Conservation (phyloP, 1,140 invertebrate genomes). For the Dendrolimus punctatus region DNA sequence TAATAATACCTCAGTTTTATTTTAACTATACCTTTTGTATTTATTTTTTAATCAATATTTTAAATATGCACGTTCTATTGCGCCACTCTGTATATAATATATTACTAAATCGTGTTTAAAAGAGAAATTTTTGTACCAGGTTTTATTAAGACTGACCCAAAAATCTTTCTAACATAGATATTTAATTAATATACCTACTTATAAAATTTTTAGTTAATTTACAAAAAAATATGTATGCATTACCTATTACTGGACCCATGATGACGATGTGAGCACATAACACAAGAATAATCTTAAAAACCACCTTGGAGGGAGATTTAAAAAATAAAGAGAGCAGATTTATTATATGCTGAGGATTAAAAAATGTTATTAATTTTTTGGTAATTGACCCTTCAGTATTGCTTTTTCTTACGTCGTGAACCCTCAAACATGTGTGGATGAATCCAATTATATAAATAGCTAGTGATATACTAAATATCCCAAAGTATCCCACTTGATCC, state of each 20-base stretch:
- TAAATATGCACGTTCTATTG: no score
- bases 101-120: no score
- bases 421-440: constrained; percentile 43
- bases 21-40: no score
- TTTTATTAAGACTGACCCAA: no score
- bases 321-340: constrained; percentile 64
- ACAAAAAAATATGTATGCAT: constrained; percentile 6
- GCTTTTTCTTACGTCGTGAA: constrained; percentile 39
- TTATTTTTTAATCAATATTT: no score
- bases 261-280: constrained; percentile 64
- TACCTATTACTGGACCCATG: constrained; percentile 68
- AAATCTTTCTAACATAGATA: no score
- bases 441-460: constrained; percentile 47
- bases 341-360: constrained; percentile 60
- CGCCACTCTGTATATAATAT: no score
- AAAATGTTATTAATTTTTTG: constrained; percentile 47
- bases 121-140: no score
- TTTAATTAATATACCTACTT: no score
- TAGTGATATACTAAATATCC: constrained; percentile 51
- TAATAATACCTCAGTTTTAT: no score
- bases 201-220: no score
- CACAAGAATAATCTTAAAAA: constrained; percentile 52
- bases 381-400: constrained; percentile 30
- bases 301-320: constrained; percentile 38
- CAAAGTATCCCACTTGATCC: constrained; percentile 60